Percentiles rank a stretch among this genome's conserved stretches.
These are phyloP conservation scores for Sycophila sp. DNA, from an alignment of 1,140 invertebrate genomes.

Conservation along the genomic window DNA sequence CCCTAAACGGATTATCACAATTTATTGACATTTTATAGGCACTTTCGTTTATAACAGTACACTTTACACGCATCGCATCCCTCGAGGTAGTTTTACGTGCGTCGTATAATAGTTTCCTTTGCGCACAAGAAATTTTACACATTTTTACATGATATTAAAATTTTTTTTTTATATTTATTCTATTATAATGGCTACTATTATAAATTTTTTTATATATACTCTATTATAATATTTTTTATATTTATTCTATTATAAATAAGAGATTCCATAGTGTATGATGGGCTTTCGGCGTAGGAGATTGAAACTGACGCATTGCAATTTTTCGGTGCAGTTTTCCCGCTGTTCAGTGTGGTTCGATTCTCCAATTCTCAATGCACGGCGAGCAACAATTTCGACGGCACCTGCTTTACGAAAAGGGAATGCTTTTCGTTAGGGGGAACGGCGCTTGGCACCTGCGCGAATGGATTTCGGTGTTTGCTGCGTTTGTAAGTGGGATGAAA, in stretches of 20 bases:
- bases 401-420: slow-evolving; percentile 79
- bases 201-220: not conserved
- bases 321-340: slow-evolving; percentile 71
- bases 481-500: slow-evolving; percentile 72
- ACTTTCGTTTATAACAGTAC: too few relatives aligned
- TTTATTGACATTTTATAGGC: not conserved
- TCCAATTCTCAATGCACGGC: slow-evolving; percentile 74
- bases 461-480: slow-evolving; percentile 78
- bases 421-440: slow-evolving; percentile 77
- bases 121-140: not conserved
- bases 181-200: not conserved
- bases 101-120: not conserved
- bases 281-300: too few relatives aligned
- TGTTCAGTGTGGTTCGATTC: slow-evolving; percentile 79
- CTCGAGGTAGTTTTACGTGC: slow-evolving; percentile 30
- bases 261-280: too few relatives aligned
- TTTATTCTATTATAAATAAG: too few relatives aligned
- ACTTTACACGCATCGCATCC: slow-evolving; percentile 31
- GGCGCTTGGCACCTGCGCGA: slow-evolving; percentile 76
- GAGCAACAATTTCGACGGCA: slow-evolving; percentile 74
- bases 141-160: not conserved
- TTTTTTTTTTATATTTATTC: not conserved
- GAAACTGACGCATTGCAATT: too few relatives aligned
- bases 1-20: not conserved
- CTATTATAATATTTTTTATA: not conserved